These are phyloP conservation scores for Australoheros scitulus DNA, from an alignment of 2,113 vertebrate species.

Conservation along the genomic window DNA sequence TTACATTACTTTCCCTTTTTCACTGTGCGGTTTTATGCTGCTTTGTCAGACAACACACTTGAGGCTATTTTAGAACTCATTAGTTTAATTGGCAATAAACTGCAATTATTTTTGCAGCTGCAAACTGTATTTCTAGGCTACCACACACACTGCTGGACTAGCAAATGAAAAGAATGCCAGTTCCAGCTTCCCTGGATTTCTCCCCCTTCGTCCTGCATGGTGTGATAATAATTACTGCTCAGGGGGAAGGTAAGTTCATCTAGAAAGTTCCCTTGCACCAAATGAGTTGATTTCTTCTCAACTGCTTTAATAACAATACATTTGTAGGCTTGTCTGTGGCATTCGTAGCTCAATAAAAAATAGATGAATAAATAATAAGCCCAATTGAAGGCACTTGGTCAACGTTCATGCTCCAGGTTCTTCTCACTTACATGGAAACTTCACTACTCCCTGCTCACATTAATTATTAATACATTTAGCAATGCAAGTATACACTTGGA, in stretches of 20 bases:
- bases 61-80: conserved; percentile 80
- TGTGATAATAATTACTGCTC: conserved; percentile 73
- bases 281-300: conserved; percentile 63
- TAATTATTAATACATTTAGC: conserved; percentile 66
- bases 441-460: conserved; percentile 55
- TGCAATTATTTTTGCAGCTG: conserved; percentile 80
- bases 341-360: conserved; percentile 68
- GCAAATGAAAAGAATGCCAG: conserved; percentile 61
- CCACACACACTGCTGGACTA: conserved; percentile 54
- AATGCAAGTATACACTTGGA: conserved; percentile 40
- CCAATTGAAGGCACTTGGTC: conserved; percentile 65
- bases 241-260: conserved; percentile 57
- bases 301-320: conserved; percentile 57
- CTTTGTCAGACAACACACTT: conserved; percentile 74
- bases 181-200: conserved; percentile 48
- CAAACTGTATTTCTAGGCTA: conserved; percentile 63
- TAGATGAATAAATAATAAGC: conserved; percentile 77
- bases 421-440: conserved; percentile 42
- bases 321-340: conserved; percentile 55
- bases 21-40: conserved; percentile 39
- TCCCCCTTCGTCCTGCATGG: conserved; percentile 34
- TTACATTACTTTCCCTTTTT: conserved; percentile 19
- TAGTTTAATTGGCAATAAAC: conserved; percentile 84
- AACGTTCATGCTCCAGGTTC: conserved; percentile 47
- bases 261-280: conserved; percentile 57